Base-by-base conservation (phyloP, 2,113 vertebrate species). In the Phaetusa simplex region DNA sequence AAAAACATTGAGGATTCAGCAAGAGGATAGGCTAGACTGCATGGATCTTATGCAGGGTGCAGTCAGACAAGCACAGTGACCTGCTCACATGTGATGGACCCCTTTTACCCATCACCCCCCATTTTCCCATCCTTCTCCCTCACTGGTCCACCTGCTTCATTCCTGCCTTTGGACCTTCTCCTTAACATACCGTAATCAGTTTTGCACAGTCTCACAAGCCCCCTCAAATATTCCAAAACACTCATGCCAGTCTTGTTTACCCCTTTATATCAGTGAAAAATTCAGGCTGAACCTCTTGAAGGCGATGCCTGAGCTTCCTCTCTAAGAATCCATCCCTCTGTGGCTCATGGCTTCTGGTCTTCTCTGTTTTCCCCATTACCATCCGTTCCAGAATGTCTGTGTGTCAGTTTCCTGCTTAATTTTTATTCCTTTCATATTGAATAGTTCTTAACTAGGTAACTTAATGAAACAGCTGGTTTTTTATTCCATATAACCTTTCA, bases 241-340 rank as follows among this genome's bases (percentile, higher is more conserved):
- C 23, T 78, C 0, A 0, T 29, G 22, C 58, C 38, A 20, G 5
- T 65, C 14, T 58, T 32, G 9, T 65, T 72, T 77, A 8, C 9
- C 14, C 4, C 7, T 58, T 58, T 52, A 6, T 79, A 65, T 38
- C 14, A 26, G 32, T 36, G 50, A 70, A 14, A 79, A 85, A 43
- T 52, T 72, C 32, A 71, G 18, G 6, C 5, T 1, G 1, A 64
- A 7, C 4, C 12, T 47, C 14, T 56, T 43, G 24, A 64, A n/a
- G 8, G 17, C 2, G 2, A 16, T n/a, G 11, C 16, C 30, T 36
- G 18, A 64, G 18, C 27, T 38, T 7, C 36, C 49, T 5, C 20
- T 43, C 27, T 19, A 64, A 56, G 14, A 47, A 9, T 21, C 22
- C 4, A 2, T 12, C 24, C 21, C 5, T 19, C 43, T 49, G n/a